Percentiles rank a stretch among this genome's conserved stretches.
These are phyloP conservation scores for Periphyllus acericola DNA, from an alignment of 2,888 invertebrate species.

Conservation along the genomic window DNA sequence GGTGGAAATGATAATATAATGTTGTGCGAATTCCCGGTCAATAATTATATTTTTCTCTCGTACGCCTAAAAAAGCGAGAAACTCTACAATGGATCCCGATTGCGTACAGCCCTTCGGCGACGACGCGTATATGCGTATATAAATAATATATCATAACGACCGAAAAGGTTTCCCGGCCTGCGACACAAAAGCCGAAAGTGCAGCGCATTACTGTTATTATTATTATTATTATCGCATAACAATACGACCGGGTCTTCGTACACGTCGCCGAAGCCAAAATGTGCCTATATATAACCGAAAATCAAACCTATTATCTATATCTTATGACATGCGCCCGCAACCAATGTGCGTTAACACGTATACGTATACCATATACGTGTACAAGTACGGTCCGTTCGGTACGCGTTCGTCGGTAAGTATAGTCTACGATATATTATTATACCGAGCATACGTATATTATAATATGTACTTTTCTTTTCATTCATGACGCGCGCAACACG, in stretches of 20 bases:
- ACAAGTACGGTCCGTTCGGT: background rate
- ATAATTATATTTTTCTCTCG: too few relatives aligned
- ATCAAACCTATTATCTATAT: slow-evolving; percentile 31
- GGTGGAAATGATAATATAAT: too few relatives aligned
- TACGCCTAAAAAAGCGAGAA: too few relatives aligned
- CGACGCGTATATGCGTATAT: background rate
- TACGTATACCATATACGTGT: background rate
- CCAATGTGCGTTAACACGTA: background rate
- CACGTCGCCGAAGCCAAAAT: slow-evolving; percentile 39
- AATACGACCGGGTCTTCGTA: slow-evolving; percentile 3
- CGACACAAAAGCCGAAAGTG: background rate
- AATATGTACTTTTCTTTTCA: slow-evolving; percentile 29
- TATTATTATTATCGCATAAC: background rate
- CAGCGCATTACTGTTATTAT: background rate
- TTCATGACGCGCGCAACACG: slow-evolving; percentile 9
- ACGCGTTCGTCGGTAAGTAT: background rate
- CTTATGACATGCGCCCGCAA: background rate
- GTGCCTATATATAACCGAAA: slow-evolving; percentile 30
- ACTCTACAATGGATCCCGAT: slow-evolving; percentile 9
- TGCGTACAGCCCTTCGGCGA: background rate
- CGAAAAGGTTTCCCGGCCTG: slow-evolving; percentile 34
- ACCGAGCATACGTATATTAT: background rate
- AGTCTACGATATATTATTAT: background rate
- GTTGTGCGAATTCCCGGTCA: too few relatives aligned
- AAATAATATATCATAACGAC: background rate